phyloP scores from a whole-genome alignment of 1,140 invertebrate genomes.

The Sesamia nonagrioides region DNA sequence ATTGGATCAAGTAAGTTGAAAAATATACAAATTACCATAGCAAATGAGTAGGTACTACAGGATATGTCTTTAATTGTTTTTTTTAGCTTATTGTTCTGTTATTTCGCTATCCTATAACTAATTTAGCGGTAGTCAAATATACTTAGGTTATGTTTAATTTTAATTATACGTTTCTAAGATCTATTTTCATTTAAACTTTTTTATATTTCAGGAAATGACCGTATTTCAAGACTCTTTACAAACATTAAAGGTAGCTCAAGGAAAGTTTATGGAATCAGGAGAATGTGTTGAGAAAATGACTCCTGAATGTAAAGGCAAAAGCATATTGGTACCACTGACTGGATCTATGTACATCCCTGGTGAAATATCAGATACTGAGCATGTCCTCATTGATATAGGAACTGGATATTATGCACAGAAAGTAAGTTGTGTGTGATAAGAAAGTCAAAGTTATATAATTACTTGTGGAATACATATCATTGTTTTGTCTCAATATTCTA shows the following conservation, averaged over 20 bases:
- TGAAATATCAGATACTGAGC: constrained; percentile 92
- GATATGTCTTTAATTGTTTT: neutral
- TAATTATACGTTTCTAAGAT: neutral
- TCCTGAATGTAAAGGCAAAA: constrained; percentile 91
- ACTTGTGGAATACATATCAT: too few relatives aligned
- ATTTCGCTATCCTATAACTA: neutral
- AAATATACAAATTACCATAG: constrained; percentile 54
- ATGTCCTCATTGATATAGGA: constrained; percentile 97
- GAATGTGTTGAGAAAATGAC: constrained; percentile 94
- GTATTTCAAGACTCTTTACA: constrained; percentile 96
- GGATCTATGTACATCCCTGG: constrained; percentile 98
- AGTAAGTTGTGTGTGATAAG: constrained; percentile 81
- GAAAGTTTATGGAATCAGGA: constrained; percentile 95
- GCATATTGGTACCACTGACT: constrained; percentile 96
- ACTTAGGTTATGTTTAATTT: constrained; percentile 38
- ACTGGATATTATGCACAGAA: constrained; percentile 98
- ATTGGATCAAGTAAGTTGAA: constrained; percentile 92
- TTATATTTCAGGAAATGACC: constrained; percentile 91
- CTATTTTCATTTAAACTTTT: constrained; percentile 28
- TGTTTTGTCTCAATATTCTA: too few relatives aligned
- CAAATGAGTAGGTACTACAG: neutral
- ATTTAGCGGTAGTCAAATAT: neutral
- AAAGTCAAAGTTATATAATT: too few relatives aligned
- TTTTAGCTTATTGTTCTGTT: neutral
- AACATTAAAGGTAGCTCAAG: constrained; percentile 96